phyloP scores from a whole-genome alignment of 2,888 invertebrate genomes.

The Erpobdella octoculata region DNA sequence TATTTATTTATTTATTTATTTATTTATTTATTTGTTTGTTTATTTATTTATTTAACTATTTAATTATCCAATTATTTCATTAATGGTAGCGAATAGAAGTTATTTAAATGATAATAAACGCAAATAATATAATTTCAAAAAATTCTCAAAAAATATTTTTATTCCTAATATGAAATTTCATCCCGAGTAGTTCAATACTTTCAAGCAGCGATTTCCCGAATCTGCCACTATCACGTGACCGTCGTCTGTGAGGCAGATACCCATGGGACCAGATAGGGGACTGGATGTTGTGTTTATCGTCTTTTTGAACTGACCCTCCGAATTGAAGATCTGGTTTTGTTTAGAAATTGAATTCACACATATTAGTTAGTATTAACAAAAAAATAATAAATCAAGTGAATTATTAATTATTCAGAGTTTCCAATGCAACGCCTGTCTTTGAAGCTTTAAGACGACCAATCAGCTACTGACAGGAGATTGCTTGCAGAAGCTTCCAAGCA shows the following conservation, averaged over 20 bases:
- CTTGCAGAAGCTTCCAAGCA: too few species aligned
- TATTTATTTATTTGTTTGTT: too few species aligned
- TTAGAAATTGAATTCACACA: background rate
- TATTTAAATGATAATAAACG: background rate
- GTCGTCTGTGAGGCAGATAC: conserved; percentile 18
- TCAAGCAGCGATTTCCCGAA: conserved; percentile 21
- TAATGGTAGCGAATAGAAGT: background rate
- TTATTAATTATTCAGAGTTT: too few species aligned
- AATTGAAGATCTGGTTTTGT: conserved; percentile 11
- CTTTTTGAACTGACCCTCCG: background rate
- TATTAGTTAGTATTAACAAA: background rate
- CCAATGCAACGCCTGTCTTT: background rate
- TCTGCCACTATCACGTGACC: conserved; percentile 17
- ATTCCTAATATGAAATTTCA: too few species aligned
- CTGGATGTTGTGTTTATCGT: background rate
- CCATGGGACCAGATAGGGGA: conserved; percentile 11
- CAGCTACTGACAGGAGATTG: too few species aligned
- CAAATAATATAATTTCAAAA: background rate
- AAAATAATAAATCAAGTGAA: background rate
- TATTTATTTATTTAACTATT: too few species aligned
- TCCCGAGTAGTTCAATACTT: conserved; percentile 10
- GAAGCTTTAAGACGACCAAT: background rate
- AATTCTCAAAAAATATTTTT: background rate
- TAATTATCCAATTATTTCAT: too few species aligned
- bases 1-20: too few species aligned